phyloP scores from a whole-genome alignment of 2,797 vertebrate species.

The Neoniphon sammara region DNA sequence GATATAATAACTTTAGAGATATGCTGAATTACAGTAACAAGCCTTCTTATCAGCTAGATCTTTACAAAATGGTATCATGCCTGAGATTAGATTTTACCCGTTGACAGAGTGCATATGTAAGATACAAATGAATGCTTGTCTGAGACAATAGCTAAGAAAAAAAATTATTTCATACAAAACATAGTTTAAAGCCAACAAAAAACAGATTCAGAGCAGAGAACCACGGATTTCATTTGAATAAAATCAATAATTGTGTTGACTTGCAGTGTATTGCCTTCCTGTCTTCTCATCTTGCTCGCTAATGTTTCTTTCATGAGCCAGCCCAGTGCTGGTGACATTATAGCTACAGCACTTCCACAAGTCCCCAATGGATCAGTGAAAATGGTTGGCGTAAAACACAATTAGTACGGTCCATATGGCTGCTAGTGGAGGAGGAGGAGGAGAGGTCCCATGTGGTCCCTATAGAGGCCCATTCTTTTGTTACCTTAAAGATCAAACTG shows the following conservation, averaged over 20 bases:
- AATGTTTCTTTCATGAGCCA: slow-evolving; percentile 86
- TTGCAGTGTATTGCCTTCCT: slow-evolving; percentile 81
- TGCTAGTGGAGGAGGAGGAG: slow-evolving; percentile 75
- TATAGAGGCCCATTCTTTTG: slow-evolving; percentile 70
- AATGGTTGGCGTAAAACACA: slow-evolving; percentile 83
- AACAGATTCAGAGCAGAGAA: slow-evolving; percentile 56
- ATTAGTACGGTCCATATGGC: slow-evolving; percentile 84
- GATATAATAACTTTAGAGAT: slow-evolving; percentile 32
- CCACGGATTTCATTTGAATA: slow-evolving; percentile 77
- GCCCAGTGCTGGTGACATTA: slow-evolving; percentile 81
- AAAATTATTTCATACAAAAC: slow-evolving; percentile 32
- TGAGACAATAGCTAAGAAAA: slow-evolving; percentile 37
- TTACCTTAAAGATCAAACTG: slow-evolving; percentile 81
- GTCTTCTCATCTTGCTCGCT: slow-evolving; percentile 78
- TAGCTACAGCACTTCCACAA: slow-evolving; percentile 80
- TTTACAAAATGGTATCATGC: slow-evolving; percentile 36
- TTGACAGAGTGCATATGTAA: slow-evolving; percentile 42
- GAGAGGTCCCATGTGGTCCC: slow-evolving; percentile 70
- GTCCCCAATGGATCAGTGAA: slow-evolving; percentile 80
- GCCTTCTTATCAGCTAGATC: slow-evolving; percentile 12
- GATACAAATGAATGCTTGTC: slow-evolving; percentile 35
- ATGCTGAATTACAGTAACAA: slow-evolving; percentile 28
- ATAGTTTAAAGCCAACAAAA: slow-evolving; percentile 58
- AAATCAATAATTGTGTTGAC: slow-evolving; percentile 85
- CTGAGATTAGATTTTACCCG: slow-evolving; percentile 30